phyloP scores from a whole-genome alignment of 2,113 vertebrate species.

The Tyto alba region DNA sequence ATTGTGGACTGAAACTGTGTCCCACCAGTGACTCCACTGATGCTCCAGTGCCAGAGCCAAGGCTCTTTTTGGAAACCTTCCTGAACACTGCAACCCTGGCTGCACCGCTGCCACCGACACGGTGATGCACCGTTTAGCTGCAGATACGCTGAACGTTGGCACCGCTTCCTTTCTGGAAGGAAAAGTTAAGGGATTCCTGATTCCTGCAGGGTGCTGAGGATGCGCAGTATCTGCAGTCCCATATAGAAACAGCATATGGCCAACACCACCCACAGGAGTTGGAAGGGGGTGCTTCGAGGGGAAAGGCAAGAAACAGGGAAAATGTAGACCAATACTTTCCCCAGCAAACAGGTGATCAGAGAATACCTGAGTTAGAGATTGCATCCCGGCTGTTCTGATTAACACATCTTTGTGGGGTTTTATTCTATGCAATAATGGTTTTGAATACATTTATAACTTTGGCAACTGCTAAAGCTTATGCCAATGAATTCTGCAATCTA shows the following conservation, averaged over 20 bases:
- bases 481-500: background rate
- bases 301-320: background rate
- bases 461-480: background rate
- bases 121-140: fast-evolving
- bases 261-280: fast-evolving
- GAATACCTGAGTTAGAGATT: background rate
- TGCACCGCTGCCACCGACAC: fast-evolving
- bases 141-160: fast-evolving
- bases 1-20: fast-evolving
- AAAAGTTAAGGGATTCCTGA: background rate
- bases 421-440: background rate
- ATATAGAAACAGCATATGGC: fast-evolving
- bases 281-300: background rate
- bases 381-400: background rate
- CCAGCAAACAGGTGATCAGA: background rate
- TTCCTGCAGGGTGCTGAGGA: background rate
- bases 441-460: fast-evolving
- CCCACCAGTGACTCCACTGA: background rate
- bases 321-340: background rate
- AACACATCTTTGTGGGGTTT: background rate
- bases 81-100: background rate
- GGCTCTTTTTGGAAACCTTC: background rate
- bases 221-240: fast-evolving
- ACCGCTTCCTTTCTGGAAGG: background rate
- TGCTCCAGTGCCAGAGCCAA: background rate